Evolutionary conservation across 2,888 invertebrate genomes (phyloP), one percentile per base, ranked within the genome.

Genomic region (Aphodius sticticus): DNA sequence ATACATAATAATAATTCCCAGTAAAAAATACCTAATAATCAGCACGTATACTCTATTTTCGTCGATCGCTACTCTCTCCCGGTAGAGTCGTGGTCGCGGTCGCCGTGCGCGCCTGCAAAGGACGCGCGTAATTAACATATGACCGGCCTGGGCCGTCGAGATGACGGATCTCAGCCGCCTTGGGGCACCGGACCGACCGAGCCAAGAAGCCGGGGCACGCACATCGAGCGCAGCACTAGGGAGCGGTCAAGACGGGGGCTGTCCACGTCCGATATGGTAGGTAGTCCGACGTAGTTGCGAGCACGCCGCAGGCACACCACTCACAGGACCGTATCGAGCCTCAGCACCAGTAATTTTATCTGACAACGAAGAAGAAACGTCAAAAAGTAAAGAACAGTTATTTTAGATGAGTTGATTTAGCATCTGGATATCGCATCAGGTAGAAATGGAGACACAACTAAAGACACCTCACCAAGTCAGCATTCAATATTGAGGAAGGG

Each of bases 201-300:
- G 72, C 16, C 77, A 77, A 37, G 69, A 71, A 74, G 74, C 74
- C 16, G 6, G 71, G 76, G 70, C 77, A 77, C 79, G 78, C 77
- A 77, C 81, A 26, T 26, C 26, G 26, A 26, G 26, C 26, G 26
- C 26, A 79, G 53, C 53, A 9, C 12, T 77, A 78, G 77, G 80
- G 77, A 77, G 80, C 78, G 77, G 77, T 79, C 78, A 79, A 76
- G 53, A 76, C 78, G 80, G 74, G 79, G 74, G 79, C 79, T 78
- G 80, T 69, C 53, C 53, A 53, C 53, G 53, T 53, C 53, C 53
- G 53, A 53, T 53, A 53, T 53, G 53, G 53, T 53, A 53, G 53
- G 53, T 53, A 53, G 53, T 53, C 53, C 26, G 26, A 26, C 26
- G 26, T 26, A 26, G 53, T 53, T 53, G 53, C 53, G 53, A 53